Evolutionary conservation across 2,113 vertebrate species (phyloP), one percentile per base, ranked within the genome.

Genomic region (Anoura caudifer): DNA sequence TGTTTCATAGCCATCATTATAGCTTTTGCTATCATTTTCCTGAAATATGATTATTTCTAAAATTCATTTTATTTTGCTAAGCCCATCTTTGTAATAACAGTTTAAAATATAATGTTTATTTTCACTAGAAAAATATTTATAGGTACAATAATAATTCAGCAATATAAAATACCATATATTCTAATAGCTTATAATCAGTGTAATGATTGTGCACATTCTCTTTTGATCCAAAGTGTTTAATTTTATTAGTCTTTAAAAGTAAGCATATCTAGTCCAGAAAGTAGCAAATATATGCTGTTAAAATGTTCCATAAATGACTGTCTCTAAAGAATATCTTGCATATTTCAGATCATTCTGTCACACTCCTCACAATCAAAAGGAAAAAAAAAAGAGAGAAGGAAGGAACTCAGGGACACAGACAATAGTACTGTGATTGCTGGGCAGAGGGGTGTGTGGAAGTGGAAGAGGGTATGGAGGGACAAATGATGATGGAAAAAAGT

Each of bases 1-100:
- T 90, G 56, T 3, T 14, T 14, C 9, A 28, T 69, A 52, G 47
- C 20, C 69, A 67, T 89, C 45, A 52, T 22, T 77, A 77, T n/a
- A 45, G 12, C 7, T 86, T 89, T 92, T 43, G 56, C 8, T 59
- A 41, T 59, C 33, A 92, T 65, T 89, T 91, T 85, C 70, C 79
- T 91, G 45, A 86, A 19, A 89, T 77, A 41, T 86, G 43, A 91
- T 41, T 91, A 91, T 82, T 90, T 93, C 22, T 94, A 69, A 95
- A 73, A 72, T 89, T 94, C 26, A 81, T 36, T 69, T 95, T 16
- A 61, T 24, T 70, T 89, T 70, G 43, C 19, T 67, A 63, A 87
- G 15, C 0, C 67, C 54, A 73, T 91, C 3, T 47, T 79, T 82
- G 59, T 79, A 36, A 82, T 82, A 61, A 65, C 3, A 54, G 6